Evolutionary conservation across 2,113 vertebrate genomes (phyloP).

Genomic region (Tricholaema leucomelas): DNA sequence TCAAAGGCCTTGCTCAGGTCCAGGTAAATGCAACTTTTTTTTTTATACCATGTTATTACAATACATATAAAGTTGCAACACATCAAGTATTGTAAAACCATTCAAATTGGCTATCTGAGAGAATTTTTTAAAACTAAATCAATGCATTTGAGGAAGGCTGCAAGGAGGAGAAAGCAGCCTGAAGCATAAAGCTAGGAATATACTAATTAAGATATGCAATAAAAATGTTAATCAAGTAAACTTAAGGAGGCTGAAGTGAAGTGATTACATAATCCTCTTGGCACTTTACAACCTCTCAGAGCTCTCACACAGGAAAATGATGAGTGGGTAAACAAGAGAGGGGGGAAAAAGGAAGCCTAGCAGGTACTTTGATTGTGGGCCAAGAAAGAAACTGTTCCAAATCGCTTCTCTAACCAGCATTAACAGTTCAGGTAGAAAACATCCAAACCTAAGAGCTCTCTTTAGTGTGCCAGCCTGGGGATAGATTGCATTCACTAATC

Average conservation of each 20-base stretch:
- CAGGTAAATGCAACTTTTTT: too few relatives aligned
- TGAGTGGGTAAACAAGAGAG: constrained; percentile 37
- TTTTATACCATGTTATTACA: not conserved
- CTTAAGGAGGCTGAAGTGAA: not conserved
- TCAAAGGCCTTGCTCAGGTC: too few relatives aligned
- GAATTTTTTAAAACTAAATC: not conserved
- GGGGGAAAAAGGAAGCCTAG: rapidly evolving
- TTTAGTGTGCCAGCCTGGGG: not conserved
- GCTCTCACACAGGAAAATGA: constrained; percentile 9
- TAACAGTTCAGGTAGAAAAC: constrained; percentile 12
- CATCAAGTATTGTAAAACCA: constrained; percentile 1
- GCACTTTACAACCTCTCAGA: not conserved
- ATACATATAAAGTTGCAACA: not conserved
- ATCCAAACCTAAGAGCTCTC: not conserved
- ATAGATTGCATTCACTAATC: not conserved
- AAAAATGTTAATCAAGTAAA: constrained; percentile 63
- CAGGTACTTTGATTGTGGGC: constrained; percentile 37
- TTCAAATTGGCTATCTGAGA: not conserved
- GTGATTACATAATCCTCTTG: constrained; percentile 25
- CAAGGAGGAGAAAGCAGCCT: not conserved
- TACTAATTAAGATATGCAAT: constrained; percentile 58
- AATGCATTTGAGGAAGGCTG: rapidly evolving
- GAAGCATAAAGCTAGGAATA: constrained; percentile 18
- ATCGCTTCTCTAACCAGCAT: not conserved
- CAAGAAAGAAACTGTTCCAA: constrained; percentile 42